Evolutionary conservation across 2,888 invertebrate genomes (phyloP), one percentile per base, ranked within the genome.

Genomic region (Lysandra coridon): DNA sequence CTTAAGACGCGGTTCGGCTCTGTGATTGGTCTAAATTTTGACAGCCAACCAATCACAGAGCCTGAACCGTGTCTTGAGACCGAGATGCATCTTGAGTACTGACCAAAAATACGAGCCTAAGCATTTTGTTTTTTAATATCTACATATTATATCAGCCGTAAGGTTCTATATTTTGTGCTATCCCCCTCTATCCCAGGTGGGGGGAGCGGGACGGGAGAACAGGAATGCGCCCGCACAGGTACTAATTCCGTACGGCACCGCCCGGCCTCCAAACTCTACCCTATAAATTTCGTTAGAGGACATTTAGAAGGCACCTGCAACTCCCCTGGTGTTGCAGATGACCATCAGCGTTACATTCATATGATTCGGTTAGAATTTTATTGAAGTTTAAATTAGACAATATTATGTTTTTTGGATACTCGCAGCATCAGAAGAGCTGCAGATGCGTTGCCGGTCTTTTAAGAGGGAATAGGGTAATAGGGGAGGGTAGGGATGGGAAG

Each of bases 171-270:
- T 33, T 2, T 69, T 5, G 37, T 14, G 62, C 69, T 17, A 14
- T 69, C 69, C 33, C 69, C 1, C 33, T 69, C 69, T 14, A 14
- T 12, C 69, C 33, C 33, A 5, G 69, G 33, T 33, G 23, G 33
- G 4, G 33, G 12, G 69, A 69, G 33, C 14, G 69, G 33, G 33
- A 69, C 69, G 69, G 69, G 33, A 14, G 33, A 14, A 1, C 14
- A 33, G 69, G 69, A 69, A 69, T 37, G 69, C 33, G 69, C 33
- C 69, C 69, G 69, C 69, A 37, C 69, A 69, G 69, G 69, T 69
- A 69, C 69, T 1, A 64, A 12, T 5, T 69, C 69, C 6, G 69
- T 37, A 69, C 14, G 14, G 69, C 17, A 69, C 30, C 64, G 7
- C 23, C 62, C 69, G 69, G 1, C 33, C 69, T 33, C 69, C 33